Percentiles rank a stretch among this genome's conserved stretches.
Evolutionary conservation across 1,140 invertebrate species (phyloP).

Genomic region (Trichonephila clavata): DNA sequence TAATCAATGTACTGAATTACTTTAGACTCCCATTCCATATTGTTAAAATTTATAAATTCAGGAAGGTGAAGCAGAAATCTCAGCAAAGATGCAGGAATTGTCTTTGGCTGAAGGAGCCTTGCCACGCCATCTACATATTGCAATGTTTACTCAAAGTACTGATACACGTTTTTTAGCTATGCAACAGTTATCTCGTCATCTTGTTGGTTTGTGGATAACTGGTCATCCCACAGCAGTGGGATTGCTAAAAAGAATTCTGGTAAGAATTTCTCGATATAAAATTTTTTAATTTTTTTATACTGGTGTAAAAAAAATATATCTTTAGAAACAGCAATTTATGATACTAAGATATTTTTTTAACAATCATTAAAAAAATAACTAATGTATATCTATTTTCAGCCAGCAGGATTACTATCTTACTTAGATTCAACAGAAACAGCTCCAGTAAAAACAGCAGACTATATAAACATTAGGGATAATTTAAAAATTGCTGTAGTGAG

Average conservation of each 20-base stretch:
- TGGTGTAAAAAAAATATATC: too few species aligned
- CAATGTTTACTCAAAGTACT: constrained; percentile 92
- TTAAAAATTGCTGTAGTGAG: constrained; percentile 95
- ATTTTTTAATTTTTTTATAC: too few species aligned
- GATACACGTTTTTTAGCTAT: constrained; percentile 88
- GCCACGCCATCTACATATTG: constrained; percentile 94
- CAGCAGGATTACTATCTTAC: constrained; percentile 92
- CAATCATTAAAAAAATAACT: not conserved
- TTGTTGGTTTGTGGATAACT: constrained; percentile 98
- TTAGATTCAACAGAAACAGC: constrained; percentile 93
- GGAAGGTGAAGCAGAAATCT: constrained; percentile 94
- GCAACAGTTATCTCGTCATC: constrained; percentile 94
- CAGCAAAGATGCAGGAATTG: constrained; percentile 96
- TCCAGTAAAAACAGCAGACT: constrained; percentile 89
- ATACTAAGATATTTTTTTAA: too few species aligned
- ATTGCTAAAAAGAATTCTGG: constrained; percentile 93
- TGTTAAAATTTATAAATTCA: constrained; percentile 71
- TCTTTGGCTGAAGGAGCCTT: constrained; percentile 98
- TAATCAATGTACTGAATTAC: too few species aligned
- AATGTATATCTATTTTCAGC: constrained; percentile 80
- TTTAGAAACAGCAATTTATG: too few species aligned
- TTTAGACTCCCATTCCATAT: too few species aligned
- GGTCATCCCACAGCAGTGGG: constrained; percentile 95
- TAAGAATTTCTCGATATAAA: constrained; percentile 81
- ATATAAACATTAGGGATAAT: constrained; percentile 94